A percentile compares a stretch with the other conserved stretches of the same genome.
Conservation (phyloP, 2,888 invertebrate genomes). For the Lasioglossum oenotherae region DNA sequence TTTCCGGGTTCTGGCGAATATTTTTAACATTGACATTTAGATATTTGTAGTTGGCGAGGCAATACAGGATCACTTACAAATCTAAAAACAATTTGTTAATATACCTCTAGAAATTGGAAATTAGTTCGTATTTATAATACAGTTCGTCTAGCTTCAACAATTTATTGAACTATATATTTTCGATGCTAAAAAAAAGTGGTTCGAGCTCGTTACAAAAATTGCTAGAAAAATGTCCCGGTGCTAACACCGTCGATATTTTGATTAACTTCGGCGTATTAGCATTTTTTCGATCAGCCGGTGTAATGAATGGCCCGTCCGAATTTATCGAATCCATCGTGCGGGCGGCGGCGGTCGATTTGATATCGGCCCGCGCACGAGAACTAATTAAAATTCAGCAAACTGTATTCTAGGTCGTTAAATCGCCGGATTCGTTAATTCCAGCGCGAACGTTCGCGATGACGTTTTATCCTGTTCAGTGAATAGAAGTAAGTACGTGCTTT, state of each 20-base stretch:
- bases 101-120: background rate
- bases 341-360: background rate
- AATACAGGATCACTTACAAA: background rate
- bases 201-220: too few relatives aligned
- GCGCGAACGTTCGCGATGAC: background rate
- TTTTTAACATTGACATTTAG: too few relatives aligned
- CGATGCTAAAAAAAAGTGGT: too few relatives aligned
- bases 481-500: background rate
- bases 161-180: background rate
- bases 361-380: constrained; percentile 2
- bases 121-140: background rate
- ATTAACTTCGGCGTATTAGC: background rate
- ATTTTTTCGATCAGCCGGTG: constrained; percentile 10
- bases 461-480: background rate
- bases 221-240: background rate
- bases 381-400: constrained; percentile 12
- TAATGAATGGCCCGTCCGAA: constrained; percentile 9
- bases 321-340: constrained; percentile 9
- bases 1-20: background rate
- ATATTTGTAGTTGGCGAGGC: too few relatives aligned
- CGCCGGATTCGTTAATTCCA: background rate
- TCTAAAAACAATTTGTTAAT: background rate
- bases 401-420: constrained; percentile 10
- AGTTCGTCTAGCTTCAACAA: background rate
- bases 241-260: background rate